Evolutionary conservation across 2,797 vertebrate genomes (phyloP), one percentile per base, ranked within the genome.

Genomic region (Masticophis lateralis): DNA sequence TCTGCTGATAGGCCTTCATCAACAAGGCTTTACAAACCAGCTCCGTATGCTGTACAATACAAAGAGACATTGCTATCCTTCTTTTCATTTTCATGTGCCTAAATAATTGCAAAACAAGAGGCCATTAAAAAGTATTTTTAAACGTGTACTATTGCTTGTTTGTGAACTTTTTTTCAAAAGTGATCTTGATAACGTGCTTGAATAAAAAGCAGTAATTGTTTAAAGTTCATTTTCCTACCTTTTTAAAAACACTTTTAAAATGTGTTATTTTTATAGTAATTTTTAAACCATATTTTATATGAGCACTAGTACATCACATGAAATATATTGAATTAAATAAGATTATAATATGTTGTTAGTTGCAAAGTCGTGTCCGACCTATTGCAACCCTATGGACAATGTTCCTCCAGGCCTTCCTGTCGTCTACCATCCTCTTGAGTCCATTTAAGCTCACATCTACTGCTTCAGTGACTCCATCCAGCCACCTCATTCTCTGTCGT

Each of bases 221-320:
- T 90, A 28, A 57, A 93, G n/a, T 12, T 94, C 61, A 27, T 57
- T 89, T 94, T n/a, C 28, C 28, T 92, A 89, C 2, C 20, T 79
- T 63, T 9, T 32, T 94, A 86, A 74, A 20, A 94, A 8, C 47
- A 88, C 87, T 8, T 27, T 91, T 63, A 94, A 20, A 0, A 0
- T 87, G 47, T 8, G 88, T 32, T 28, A 79, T 63, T 92, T 32
- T 32, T 60, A 69, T 16, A 56, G 2, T 90, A 63, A 89, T 86
- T 86, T 43, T 43, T 28, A 86, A 61, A 92, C 12, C 86, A 43
- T 47, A 27, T 66, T 32, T 57, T 32, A 86, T 60, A 92, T 56
- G 28, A 57, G 27, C 57, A 32, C 37, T 66, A 43, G 51, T 25
- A 3, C 47, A 25, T 18, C 89, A n/a, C 51, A 22, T 43, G 4